Percentiles rank a stretch among this genome's conserved stretches.
These are phyloP conservation scores for Luperina testacea DNA, from an alignment of 2,888 invertebrate genomes.

Conservation along the genomic window DNA sequence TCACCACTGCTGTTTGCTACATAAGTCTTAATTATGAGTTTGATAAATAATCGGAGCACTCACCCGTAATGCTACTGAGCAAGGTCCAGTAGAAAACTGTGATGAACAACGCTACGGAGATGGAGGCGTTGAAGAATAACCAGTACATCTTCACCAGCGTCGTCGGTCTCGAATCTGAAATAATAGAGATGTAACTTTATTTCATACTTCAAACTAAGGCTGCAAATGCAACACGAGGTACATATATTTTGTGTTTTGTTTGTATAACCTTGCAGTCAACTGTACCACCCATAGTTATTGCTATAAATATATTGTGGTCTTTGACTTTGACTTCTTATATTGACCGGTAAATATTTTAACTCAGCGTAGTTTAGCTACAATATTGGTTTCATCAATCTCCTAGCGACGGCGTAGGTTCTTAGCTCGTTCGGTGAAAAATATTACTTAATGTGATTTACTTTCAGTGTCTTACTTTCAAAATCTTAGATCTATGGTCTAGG, in stretches of 20 bases:
- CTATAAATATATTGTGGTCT: no score
- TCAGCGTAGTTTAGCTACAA: background rate
- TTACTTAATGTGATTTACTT: background rate
- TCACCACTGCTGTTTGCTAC: background rate
- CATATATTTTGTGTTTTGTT: background rate
- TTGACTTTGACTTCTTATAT: background rate
- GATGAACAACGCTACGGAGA: conserved; percentile 83
- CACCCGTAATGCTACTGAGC: conserved; percentile 72
- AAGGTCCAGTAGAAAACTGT: conserved; percentile 84
- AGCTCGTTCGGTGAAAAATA: background rate
- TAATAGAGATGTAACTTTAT: background rate
- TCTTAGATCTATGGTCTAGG: no score
- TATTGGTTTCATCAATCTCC: background rate
- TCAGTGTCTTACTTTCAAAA: background rate
- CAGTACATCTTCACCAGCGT: conserved; percentile 83
- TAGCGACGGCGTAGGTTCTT: background rate
- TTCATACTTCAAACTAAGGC: background rate
- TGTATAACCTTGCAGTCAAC: no score
- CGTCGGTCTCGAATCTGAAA: conserved; percentile 82
- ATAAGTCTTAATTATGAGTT: conserved; percentile 5
- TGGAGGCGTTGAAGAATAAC: conserved; percentile 77
- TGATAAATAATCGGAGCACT: conserved; percentile 45
- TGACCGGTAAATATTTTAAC: background rate
- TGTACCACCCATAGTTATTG: no score
- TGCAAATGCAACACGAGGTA: background rate